A percentile compares a stretch with the other conserved stretches of the same genome.
phyloP scores from a whole-genome alignment of 2,797 vertebrate genomes.

The Manis javanica region DNA sequence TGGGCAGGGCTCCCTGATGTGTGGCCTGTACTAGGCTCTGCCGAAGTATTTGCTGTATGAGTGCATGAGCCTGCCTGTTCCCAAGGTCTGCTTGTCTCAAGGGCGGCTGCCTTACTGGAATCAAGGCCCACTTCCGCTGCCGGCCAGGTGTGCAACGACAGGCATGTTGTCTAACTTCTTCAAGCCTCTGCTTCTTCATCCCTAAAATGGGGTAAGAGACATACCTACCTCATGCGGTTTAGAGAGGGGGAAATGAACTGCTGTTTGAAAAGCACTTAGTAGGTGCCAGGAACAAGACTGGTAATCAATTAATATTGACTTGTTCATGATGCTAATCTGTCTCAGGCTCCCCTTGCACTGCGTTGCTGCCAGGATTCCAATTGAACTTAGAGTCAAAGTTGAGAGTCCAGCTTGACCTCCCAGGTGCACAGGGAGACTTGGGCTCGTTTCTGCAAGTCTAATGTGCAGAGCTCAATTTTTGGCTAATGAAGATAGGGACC shows the following conservation, averaged over 20 bases:
- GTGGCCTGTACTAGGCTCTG: neutral
- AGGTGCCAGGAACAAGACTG: neutral
- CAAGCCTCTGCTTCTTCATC: neutral
- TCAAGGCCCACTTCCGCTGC: neutral
- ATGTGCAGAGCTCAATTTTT: neutral
- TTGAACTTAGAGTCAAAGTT: neutral
- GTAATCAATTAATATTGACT: neutral
- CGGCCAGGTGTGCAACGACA: neutral
- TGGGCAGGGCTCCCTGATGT: neutral
- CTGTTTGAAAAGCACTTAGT: neutral
- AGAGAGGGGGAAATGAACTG: neutral
- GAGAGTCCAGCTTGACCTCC: neutral
- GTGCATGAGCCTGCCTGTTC: neutral
- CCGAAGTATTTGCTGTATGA: neutral
- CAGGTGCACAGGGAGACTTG: neutral
- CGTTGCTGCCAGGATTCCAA: slow-evolving; percentile 12
- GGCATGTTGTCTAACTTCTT: neutral
- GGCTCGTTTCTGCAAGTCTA: neutral
- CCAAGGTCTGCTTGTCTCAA: neutral
- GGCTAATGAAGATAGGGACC: neutral
- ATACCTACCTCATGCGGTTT: neutral
- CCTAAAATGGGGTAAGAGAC: slow-evolving; percentile 17
- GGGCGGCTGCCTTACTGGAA: neutral
- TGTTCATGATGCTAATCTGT: neutral
- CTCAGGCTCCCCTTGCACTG: neutral